Base-by-base conservation (phyloP, 2,888 invertebrate species). In the Papilio protenor region DNA sequence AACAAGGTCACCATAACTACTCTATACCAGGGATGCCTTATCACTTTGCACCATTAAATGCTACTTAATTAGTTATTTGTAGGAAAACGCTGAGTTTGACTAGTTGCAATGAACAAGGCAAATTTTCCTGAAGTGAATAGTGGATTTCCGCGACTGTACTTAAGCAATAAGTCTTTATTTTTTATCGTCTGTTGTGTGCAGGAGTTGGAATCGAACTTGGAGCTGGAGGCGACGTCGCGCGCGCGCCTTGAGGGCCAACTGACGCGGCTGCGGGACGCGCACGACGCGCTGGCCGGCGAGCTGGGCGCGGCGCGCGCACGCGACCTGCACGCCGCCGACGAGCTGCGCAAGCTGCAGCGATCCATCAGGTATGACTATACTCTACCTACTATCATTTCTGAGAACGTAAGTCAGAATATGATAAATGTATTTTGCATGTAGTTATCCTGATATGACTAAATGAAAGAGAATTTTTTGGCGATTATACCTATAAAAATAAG, bases 171-270 rank as follows among this genome's bases (percentile, higher is more conserved):
- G 33, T 3, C 18, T 55, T 2, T 55, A 18, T 4, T 55, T 55
- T 21, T 18, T 55, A n/a, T 0, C 1, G 18, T 55, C 21, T 21
- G 2, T n/a, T n/a, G 8, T 55, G 55, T 55, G 10, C 55, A 55
- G 55, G 55, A 55, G 55, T 55, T 99, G 79, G 99, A 99, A 89
- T 98, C 98, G 2, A 97, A 97, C 85, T 92, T 99, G 76, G 99
- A 99, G 82, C 94, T 99, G 83, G 99, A 99, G 87, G 97, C 97
- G 85, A 98, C 98, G 0, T 97, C 98, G 0, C 96, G 97, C 82
- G 96, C 97, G 0, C 96, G 99, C n/a, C 95, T 98, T 10, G 99
- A 99, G 93, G 98, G 96, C 0, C 96, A 96, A 86, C 93, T 96
- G 83, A 87, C 95, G 0, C 88, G 94, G 0, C 87, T 94, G 79